These are phyloP conservation scores for Elgonia sp. DNA, from an alignment of 2,888 invertebrate genomes.

Conservation along the genomic window DNA sequence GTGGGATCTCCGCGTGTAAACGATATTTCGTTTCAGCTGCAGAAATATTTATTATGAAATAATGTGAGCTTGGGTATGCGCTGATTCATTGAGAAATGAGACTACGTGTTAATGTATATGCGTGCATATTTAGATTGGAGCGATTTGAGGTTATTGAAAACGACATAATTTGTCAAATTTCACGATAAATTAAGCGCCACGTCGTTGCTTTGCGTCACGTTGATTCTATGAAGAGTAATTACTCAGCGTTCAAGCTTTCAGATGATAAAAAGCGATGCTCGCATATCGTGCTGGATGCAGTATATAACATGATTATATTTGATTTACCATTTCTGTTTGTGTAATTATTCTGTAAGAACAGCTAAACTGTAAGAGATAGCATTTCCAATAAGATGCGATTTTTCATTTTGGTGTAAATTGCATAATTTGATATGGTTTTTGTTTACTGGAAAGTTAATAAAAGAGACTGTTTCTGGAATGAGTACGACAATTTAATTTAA, in stretches of 20 bases:
- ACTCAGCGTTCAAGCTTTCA: constrained; percentile 41
- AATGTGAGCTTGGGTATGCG: constrained; percentile 15
- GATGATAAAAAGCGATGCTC: constrained; percentile 51
- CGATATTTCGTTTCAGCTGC: constrained; percentile 10
- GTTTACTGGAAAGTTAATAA: no score
- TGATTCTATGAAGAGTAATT: constrained; percentile 64
- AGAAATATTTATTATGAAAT: constrained; percentile 45
- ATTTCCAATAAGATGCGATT: no score
- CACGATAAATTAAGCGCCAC: constrained; percentile 61
- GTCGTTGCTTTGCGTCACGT: constrained; percentile 27
- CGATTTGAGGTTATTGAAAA: constrained; percentile 45
- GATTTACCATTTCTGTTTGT: no score
- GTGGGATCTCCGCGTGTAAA: constrained; percentile 9
- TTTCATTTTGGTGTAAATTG: no score
- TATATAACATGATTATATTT: neutral
- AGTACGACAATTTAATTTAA: no score
- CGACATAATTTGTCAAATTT: constrained; percentile 67
- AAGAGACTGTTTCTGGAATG: no score
- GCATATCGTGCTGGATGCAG: constrained; percentile 26
- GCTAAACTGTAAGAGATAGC: no score
- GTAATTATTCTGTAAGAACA: no score
- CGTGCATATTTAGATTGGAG: constrained; percentile 8
- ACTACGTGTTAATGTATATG: neutral
- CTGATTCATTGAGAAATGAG: constrained; percentile 12
- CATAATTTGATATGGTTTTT: no score